Evolutionary conservation across 2,888 invertebrate genomes (phyloP).

Genomic region (Notocelia uddmanniana): DNA sequence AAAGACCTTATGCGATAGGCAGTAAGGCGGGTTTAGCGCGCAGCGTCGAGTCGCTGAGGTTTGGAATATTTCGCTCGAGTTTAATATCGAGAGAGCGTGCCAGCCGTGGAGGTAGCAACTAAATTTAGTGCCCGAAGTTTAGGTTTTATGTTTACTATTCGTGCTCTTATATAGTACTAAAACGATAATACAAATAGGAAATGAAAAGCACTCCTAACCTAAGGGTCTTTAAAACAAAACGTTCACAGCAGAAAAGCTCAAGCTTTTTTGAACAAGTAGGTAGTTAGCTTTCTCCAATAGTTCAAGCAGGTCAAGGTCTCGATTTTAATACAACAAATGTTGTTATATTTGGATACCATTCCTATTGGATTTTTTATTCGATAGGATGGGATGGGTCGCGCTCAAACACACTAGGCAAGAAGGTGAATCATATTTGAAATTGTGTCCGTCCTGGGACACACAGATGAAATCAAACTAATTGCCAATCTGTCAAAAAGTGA

Average conservation of each 20-base stretch:
- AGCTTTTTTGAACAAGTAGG: too few species aligned
- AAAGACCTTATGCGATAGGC: background rate
- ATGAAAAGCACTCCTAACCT: background rate
- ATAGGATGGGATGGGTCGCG: too few species aligned
- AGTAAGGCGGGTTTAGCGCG: background rate
- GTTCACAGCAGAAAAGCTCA: too few species aligned
- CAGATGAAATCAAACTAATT: background rate
- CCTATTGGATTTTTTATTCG: too few species aligned
- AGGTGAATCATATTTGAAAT: too few species aligned
- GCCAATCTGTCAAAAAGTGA: background rate
- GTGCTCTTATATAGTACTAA: background rate
- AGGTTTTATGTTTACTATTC: slow-evolving; percentile 4
- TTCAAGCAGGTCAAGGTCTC: too few species aligned
- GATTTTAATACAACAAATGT: too few species aligned
- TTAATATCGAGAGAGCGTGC: slow-evolving; percentile 31
- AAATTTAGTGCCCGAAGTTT: slow-evolving; percentile 23
- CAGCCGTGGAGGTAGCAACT: background rate
- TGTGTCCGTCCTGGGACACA: background rate
- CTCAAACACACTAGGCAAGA: too few species aligned
- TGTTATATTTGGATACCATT: too few species aligned
- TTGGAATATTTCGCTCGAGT: slow-evolving; percentile 21
- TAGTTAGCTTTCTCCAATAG: too few species aligned
- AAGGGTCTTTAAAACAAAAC: background rate
- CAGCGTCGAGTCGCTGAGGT: background rate
- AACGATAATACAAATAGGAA: slow-evolving; percentile 1